A percentile compares a stretch with the other conserved stretches of the same genome.
phyloP scores from a whole-genome alignment of 2,113 vertebrate species.

The Paradoxurus hermaphroditus region DNA sequence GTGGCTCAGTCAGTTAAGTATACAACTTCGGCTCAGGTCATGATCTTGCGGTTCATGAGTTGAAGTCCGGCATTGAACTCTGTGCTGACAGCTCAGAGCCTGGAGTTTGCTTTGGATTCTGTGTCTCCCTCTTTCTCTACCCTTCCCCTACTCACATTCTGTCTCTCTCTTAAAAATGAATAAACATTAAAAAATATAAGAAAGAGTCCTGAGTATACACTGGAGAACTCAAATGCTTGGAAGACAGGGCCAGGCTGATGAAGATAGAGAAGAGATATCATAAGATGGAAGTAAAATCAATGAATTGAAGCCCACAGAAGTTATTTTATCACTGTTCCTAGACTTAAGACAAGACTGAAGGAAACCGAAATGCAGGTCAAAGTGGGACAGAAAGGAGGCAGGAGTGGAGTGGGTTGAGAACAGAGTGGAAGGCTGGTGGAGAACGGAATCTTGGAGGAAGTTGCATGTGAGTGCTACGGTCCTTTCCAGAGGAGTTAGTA shows the following conservation, averaged over 20 bases:
- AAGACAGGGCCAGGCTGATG: neutral
- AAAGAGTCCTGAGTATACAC: neutral
- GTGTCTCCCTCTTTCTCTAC: no score
- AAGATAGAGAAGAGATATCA: neutral
- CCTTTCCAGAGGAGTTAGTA: neutral
- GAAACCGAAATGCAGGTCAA: neutral
- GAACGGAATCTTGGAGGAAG: neutral
- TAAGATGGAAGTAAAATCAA: neutral
- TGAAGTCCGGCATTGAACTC: no score
- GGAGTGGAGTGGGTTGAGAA: neutral
- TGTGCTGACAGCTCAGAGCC: no score
- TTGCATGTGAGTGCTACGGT: fast-evolving
- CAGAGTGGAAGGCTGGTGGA: neutral
- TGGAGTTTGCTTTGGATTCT: no score
- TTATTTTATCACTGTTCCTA: neutral
- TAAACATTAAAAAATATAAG: neutral
- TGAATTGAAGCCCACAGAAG: neutral
- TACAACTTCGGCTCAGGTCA: no score
- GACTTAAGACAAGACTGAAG: neutral
- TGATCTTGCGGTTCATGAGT: no score
- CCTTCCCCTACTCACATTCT: no score
- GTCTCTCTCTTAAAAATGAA: no score
- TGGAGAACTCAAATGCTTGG: neutral
- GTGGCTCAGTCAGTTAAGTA: no score
- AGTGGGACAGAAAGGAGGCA: neutral